Base-by-base conservation (phyloP, 2,113 vertebrate genomes). In the Platichthys stellatus region DNA sequence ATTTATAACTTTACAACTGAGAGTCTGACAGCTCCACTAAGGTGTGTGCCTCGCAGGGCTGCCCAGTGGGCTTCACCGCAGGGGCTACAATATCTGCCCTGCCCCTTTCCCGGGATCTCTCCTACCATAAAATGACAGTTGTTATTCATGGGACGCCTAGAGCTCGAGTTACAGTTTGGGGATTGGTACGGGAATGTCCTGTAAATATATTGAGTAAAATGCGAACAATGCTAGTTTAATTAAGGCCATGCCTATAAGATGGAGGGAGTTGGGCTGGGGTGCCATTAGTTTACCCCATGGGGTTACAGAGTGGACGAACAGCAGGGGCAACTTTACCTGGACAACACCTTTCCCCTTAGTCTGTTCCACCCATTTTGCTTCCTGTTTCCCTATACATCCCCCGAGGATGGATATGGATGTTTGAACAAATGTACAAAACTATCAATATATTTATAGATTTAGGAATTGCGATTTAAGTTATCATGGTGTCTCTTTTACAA, bases 21-120 rank as follows among this genome's bases (percentile, higher is more conserved):
- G 26, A n/a, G 31, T 49, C 31, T 54, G 62, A 54, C 70, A 40
- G 74, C 54, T 54, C 63, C 21, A 69, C 17, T 59, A 35, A 24
- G 76, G 74, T 10, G 49, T 78, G 60, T 49, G 54, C 72, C 63
- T 75, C 69, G 59, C 51, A 71, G 76, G 73, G 83, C 61, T 82
- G 82, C 87, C 80, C 76, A 81, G 59, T 90, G 87, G 86, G 86
- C 76, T 76, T 92, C 90, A 81, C 89, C 77, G 80, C 85, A 86
- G 83, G 90, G 82, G 76, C 82, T 63, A 72, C 65, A 65, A 80
- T 69, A 85, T 79, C 85, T 81, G 75, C 23, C 72, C 83, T 60
- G 20, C 80, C 72, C 70, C 24, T 79, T 74, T 86, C 79, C 79
- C 64, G 63, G 45, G 47, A 5, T 56, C 62, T 43, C 71, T 53